Conservation (phyloP, 1,140 invertebrate genomes). For the Saccostrea glomerata region DNA sequence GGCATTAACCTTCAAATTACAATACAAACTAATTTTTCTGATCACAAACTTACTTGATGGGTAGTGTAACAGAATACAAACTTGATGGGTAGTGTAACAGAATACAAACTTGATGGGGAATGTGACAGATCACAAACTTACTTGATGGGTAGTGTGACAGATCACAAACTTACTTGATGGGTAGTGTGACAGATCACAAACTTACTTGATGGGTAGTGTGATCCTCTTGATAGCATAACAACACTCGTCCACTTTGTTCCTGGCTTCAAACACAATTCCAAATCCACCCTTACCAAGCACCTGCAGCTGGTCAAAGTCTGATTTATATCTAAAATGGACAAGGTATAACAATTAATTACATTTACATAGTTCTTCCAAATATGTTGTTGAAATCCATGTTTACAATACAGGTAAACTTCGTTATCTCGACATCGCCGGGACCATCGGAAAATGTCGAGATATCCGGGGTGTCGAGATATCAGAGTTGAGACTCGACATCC, state of each 20-base stretch:
- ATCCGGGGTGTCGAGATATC: too few species aligned
- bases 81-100: too few species aligned
- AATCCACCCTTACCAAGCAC: conserved; percentile 96
- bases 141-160: conserved; percentile 87
- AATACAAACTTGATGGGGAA: conserved; percentile 84
- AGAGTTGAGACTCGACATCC: too few species aligned
- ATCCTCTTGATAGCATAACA: conserved; percentile 98
- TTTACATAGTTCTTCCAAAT: too few species aligned
- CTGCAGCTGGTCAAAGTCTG: conserved; percentile 91
- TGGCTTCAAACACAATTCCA: conserved; percentile 97
- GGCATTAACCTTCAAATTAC: too few species aligned
- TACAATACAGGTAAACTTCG: too few species aligned
- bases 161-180: conserved; percentile 80
- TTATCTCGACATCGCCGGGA: too few species aligned
- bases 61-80: conserved; percentile 81
- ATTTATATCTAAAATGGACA: conserved; percentile 85
- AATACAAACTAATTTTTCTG: too few species aligned
- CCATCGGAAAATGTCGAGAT: too few species aligned
- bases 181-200: conserved; percentile 83
- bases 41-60: conserved; percentile 69
- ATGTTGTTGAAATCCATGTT: too few species aligned
- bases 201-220: conserved; percentile 89
- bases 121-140: conserved; percentile 81
- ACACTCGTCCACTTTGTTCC: conserved; percentile 96
- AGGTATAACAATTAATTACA: neutral